These are phyloP conservation scores for honey bee (Apis mellifera) DNA, from an alignment of 1,140 invertebrate species.

Conservation along the genomic window DNA sequence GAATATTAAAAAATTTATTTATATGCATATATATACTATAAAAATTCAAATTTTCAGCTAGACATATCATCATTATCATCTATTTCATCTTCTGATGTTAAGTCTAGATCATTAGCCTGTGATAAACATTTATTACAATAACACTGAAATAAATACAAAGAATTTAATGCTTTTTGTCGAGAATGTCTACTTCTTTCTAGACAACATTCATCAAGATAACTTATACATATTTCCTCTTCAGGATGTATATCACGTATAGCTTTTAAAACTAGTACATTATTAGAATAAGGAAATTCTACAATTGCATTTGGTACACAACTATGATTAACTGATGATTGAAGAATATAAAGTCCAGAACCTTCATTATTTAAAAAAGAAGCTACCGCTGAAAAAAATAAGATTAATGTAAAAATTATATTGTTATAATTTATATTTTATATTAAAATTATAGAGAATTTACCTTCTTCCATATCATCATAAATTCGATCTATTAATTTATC, in stretches of 20 bases:
- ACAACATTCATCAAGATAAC: constrained; percentile 94
- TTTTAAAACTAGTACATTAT: constrained; percentile 89
- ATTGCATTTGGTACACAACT: constrained; percentile 95
- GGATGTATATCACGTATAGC: constrained; percentile 88
- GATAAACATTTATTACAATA: constrained; percentile 89
- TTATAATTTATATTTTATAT: constrained; percentile 10
- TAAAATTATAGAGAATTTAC: constrained; percentile 79
- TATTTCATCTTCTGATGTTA: constrained; percentile 84
- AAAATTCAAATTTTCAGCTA: constrained; percentile 45
- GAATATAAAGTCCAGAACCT: constrained; percentile 92
- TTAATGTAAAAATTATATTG: neutral
- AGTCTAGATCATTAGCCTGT: constrained; percentile 89
- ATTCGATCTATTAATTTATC: constrained; percentile 90
- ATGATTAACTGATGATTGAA: constrained; percentile 95
- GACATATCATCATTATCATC: constrained; percentile 56
- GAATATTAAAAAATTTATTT: constrained; percentile 3
- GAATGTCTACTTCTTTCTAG: constrained; percentile 91
- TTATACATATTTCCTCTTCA: constrained; percentile 95
- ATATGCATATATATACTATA: neutral
- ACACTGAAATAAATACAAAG: constrained; percentile 94
- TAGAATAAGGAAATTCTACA: constrained; percentile 92
- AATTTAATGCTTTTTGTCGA: constrained; percentile 89
- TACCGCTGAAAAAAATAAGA: constrained; percentile 84
- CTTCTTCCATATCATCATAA: constrained; percentile 92
- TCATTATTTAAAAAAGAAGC: constrained; percentile 96